phyloP scores from a whole-genome alignment of 1,140 invertebrate genomes.

The Drosophila ambigua region DNA sequence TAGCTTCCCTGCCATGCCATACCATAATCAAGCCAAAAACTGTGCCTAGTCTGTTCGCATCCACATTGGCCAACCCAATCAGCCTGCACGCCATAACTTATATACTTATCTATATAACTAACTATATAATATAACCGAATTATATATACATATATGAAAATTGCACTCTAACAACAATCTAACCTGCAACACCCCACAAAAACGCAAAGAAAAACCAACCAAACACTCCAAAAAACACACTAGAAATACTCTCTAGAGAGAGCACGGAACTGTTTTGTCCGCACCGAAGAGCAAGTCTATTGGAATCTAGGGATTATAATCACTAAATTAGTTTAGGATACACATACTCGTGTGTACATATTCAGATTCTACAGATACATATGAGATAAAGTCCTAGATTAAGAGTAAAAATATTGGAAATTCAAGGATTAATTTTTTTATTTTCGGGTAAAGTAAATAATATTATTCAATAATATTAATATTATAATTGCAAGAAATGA shows the following conservation, averaged over 20 bases:
- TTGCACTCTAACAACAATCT: slow-evolving; percentile 7
- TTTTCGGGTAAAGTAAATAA: no score
- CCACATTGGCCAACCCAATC: slow-evolving; percentile 37
- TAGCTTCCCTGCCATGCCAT: slow-evolving; percentile 43
- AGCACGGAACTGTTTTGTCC: slow-evolving; percentile 18
- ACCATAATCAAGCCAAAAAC: slow-evolving; percentile 25
- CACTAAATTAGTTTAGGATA: no score
- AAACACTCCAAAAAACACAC: slow-evolving; percentile 11
- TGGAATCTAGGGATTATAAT: slow-evolving; percentile 11
- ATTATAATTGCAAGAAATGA: no score
- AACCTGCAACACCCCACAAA: slow-evolving; percentile 10
- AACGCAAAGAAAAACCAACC: slow-evolving; percentile 26
- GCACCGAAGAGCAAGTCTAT: slow-evolving; percentile 37
- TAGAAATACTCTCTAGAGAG: slow-evolving; percentile 18
- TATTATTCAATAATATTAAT: no score
- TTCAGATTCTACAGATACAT: no score
- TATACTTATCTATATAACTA: slow-evolving; percentile 10
- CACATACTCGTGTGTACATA: no score
- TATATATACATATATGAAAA: slow-evolving; percentile 6
- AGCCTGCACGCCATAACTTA: slow-evolving; percentile 36
- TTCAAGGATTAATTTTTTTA: no score
- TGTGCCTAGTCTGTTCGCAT: slow-evolving; percentile 28
- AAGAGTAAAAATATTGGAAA: no score
- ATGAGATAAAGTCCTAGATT: no score
- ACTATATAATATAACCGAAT: not conserved